Percentiles rank a stretch among this genome's conserved stretches.
Conservation (phyloP, 2,888 invertebrate species). For the Trachelus iudaicus region DNA sequence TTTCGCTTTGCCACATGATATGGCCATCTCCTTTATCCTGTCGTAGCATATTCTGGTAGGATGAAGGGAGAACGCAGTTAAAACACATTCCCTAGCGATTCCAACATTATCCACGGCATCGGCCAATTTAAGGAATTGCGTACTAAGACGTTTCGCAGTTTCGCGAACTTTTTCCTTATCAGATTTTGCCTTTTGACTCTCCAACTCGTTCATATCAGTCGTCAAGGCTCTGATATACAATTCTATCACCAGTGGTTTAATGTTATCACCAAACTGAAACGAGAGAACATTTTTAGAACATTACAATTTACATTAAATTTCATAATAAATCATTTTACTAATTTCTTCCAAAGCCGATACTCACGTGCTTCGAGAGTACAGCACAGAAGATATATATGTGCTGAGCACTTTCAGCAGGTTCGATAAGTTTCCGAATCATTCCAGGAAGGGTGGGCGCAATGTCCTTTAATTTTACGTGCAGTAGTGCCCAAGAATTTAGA, state of each 20-base stretch:
- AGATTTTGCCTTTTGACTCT: conserved; percentile 72
- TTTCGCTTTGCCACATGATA: conserved; percentile 66
- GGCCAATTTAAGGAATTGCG: conserved; percentile 74
- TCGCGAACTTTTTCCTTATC: conserved; percentile 68
- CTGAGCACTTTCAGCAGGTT: conserved; percentile 73
- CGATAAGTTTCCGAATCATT: conserved; percentile 65
- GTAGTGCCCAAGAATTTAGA: conserved; percentile 58
- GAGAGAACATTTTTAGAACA: conserved; percentile 15
- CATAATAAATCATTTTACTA: not conserved
- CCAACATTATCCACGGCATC: conserved; percentile 71
- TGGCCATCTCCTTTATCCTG: conserved; percentile 69
- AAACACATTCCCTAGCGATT: conserved; percentile 76
- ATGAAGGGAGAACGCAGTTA: conserved; percentile 81
- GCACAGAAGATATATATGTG: conserved; percentile 77
- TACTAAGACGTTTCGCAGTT: conserved; percentile 69
- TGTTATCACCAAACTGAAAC: conserved; percentile 69
- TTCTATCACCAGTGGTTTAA: conserved; percentile 77
- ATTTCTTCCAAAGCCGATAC: conserved; percentile 16
- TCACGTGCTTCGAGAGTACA: conserved; percentile 64
- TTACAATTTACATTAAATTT: not conserved
- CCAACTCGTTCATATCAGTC: conserved; percentile 81
- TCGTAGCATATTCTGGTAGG: conserved; percentile 74
- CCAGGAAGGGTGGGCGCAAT: conserved; percentile 55
- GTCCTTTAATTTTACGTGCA: conserved; percentile 59
- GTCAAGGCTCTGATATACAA: conserved; percentile 80